Evolutionary conservation across 2,797 vertebrate species (phyloP).

Genomic region (Oreochromis grahami): DNA sequence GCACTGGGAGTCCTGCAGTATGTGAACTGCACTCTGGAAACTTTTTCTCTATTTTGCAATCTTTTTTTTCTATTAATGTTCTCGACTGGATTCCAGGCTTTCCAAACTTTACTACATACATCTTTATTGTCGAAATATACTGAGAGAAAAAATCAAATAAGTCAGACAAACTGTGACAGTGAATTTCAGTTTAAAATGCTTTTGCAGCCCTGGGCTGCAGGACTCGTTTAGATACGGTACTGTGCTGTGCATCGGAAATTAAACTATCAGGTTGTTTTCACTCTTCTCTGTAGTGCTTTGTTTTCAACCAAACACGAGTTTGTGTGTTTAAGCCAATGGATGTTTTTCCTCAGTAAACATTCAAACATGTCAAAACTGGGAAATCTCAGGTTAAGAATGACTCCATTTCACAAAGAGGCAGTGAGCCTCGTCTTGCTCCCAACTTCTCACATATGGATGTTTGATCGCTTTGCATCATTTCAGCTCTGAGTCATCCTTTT

Average conservation of each 20-base stretch:
- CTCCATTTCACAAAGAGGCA: neutral
- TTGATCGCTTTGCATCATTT: neutral
- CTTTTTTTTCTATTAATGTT: constrained; percentile 1
- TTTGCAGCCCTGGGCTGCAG: neutral
- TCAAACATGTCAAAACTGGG: neutral
- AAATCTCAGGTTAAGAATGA: neutral
- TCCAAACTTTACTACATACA: neutral
- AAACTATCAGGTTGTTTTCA: neutral
- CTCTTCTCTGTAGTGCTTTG: neutral
- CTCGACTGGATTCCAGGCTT: neutral
- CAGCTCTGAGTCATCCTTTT: neutral
- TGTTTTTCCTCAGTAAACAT: neutral
- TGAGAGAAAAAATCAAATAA: neutral
- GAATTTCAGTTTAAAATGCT: neutral
- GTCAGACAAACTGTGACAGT: neutral
- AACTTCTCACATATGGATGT: neutral
- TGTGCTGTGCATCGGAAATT: neutral
- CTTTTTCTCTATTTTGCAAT: constrained; percentile 5
- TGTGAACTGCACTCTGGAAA: constrained; percentile 43
- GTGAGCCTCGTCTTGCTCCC: neutral
- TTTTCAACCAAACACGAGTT: neutral
- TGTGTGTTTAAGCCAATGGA: neutral
- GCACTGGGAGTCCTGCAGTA: constrained; percentile 18
- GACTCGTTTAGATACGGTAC: neutral
- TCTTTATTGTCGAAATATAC: neutral